These are phyloP conservation scores for Encarsia formosa DNA, from an alignment of 2,888 invertebrate species.

Conservation along the genomic window DNA sequence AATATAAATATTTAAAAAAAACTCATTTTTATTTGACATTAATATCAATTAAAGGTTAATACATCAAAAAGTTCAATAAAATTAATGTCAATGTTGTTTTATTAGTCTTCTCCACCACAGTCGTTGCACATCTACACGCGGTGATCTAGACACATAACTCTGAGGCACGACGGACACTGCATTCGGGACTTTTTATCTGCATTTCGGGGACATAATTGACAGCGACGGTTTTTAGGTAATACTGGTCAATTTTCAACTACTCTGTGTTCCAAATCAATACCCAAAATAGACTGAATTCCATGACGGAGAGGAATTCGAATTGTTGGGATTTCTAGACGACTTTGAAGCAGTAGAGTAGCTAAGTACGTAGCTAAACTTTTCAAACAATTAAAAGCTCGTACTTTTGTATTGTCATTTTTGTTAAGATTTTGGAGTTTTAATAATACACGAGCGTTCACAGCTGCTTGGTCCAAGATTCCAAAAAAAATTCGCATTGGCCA, in stretches of 20 bases:
- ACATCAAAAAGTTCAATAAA: too few relatives aligned
- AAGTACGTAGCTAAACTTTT: not conserved
- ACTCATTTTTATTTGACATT: too few relatives aligned
- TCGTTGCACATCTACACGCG: conserved; percentile 1
- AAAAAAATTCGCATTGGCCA: conserved; percentile 33
- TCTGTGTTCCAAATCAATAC: not conserved
- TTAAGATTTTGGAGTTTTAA: not conserved
- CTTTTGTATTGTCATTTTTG: not conserved
- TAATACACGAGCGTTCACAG: conserved; percentile 29
- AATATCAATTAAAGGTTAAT: too few relatives aligned
- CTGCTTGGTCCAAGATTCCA: conserved; percentile 32
- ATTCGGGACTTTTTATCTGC: not conserved
- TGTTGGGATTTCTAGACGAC: not conserved
- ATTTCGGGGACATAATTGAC: not conserved
- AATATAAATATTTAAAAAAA: too few relatives aligned
- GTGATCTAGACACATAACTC: conserved; percentile 1
- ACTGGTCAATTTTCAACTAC: not conserved
- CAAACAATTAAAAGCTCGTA: not conserved
- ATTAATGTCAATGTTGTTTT: too few relatives aligned
- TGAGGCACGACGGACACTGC: conserved; percentile 1
- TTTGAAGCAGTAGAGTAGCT: conserved; percentile 2
- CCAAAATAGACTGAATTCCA: conserved; percentile 2
- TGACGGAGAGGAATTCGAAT: conserved; percentile 1
- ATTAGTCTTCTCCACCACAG: not conserved
- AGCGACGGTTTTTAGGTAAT: not conserved